Conservation (phyloP, 2,888 invertebrate species). For the Conops quadrifasciatus region DNA sequence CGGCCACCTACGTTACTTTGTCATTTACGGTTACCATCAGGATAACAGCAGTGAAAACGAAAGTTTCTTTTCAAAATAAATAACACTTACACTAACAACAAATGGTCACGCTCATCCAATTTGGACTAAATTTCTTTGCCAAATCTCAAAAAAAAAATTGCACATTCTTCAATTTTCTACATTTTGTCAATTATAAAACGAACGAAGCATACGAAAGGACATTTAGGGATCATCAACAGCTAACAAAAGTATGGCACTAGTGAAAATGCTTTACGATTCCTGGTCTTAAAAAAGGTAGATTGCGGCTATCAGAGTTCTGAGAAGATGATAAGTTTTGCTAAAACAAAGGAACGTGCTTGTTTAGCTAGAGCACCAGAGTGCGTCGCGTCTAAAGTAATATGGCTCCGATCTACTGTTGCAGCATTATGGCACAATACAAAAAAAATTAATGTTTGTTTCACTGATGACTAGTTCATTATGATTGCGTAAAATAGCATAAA, state of each 20-base stretch:
- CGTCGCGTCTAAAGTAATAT: constrained; percentile 23
- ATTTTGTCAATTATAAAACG: constrained; percentile 1
- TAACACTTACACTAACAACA: not conserved
- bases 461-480: constrained; percentile 31
- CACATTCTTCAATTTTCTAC: not conserved
- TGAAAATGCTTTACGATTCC: not conserved
- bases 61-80: too few species aligned
- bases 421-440: constrained; percentile 29
- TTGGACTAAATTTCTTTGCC: not conserved
- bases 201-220: not conserved
- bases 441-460: constrained; percentile 3
- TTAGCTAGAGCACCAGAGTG: constrained; percentile 5
- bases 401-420: constrained; percentile 25
- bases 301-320: not conserved
- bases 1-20: too few species aligned
- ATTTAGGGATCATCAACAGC: not conserved
- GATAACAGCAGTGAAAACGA: too few species aligned
- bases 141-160: too few species aligned
- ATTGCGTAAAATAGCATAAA: constrained; percentile 27
- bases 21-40: too few species aligned
- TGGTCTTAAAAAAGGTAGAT: not conserved
- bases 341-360: not conserved
- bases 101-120: constrained; percentile 29
- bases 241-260: constrained; percentile 28
- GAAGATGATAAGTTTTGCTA: not conserved